phyloP scores from a whole-genome alignment of 2,888 invertebrate species.

The Camponotus fellah region DNA sequence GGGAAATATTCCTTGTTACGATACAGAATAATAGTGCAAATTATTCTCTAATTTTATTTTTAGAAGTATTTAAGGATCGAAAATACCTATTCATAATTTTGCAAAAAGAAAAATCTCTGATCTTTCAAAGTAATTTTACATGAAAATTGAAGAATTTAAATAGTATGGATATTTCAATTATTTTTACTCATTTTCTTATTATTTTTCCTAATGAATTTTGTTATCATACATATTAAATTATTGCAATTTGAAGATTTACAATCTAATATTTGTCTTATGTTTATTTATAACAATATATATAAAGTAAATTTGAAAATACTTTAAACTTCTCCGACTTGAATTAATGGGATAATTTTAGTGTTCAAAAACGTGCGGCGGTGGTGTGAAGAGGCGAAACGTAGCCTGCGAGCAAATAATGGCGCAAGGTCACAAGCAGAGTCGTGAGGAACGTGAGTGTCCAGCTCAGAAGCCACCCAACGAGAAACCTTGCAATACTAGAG shows the following conservation, averaged over 20 bases:
- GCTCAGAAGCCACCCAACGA: conserved; percentile 91
- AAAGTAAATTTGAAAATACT: not conserved
- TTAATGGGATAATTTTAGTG: conserved; percentile 87
- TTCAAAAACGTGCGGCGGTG: conserved; percentile 97
- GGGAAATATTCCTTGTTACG: not conserved
- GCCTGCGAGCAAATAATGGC: conserved; percentile 97
- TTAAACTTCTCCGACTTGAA: not conserved
- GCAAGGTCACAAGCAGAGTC: conserved; percentile 95
- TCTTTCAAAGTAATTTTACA: not conserved
- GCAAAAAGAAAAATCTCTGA: not conserved
- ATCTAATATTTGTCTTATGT: not conserved
- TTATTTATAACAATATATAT: not conserved
- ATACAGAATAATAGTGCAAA: not conserved
- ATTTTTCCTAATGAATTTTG: not conserved
- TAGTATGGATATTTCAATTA: not conserved
- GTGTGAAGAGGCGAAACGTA: conserved; percentile 93
- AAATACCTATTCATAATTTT: not conserved
- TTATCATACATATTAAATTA: not conserved
- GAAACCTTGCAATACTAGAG: conserved; percentile 94
- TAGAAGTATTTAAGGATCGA: not conserved
- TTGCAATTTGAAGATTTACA: not conserved
- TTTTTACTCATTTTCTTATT: not conserved
- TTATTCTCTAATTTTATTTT: not conserved
- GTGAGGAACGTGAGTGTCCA: conserved; percentile 92
- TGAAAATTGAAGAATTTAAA: not conserved